phyloP scores from a whole-genome alignment of 2,113 vertebrate genomes.

The Thinocorus orbignyianus region DNA sequence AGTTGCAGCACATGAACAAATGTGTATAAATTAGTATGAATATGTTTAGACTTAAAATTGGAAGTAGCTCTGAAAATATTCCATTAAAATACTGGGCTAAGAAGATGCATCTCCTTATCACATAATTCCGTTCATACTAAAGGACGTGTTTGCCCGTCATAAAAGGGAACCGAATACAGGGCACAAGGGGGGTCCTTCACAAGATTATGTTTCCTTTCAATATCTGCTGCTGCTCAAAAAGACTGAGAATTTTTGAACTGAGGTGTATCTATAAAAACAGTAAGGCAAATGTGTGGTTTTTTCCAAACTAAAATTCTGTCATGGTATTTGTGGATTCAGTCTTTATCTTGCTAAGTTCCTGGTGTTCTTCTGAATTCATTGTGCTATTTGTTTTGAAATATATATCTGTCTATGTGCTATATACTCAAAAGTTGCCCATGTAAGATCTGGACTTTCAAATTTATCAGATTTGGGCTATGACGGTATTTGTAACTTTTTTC shows the following conservation, averaged over 20 bases:
- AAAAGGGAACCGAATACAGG: not conserved
- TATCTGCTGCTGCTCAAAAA: not conserved
- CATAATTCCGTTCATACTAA: not conserved
- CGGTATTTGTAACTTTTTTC: not conserved
- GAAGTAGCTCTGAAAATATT: not conserved
- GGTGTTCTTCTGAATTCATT: not conserved
- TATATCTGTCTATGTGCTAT: not conserved
- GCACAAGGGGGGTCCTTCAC: not conserved
- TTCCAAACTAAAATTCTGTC: not conserved
- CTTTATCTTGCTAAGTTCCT: not conserved
- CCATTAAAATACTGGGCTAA: not conserved
- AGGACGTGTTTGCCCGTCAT: not conserved
- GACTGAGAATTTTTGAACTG: not conserved
- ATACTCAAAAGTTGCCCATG: not conserved
- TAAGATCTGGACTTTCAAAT: not conserved
- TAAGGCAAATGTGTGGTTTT: not conserved
- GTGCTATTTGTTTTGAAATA: not conserved
- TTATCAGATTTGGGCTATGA: not conserved
- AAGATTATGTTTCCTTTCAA: not conserved
- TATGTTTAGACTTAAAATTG: not conserved
- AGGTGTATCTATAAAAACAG: not conserved
- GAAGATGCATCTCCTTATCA: not conserved
- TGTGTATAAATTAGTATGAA: not conserved
- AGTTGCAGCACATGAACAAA: not conserved
- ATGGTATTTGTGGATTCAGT: not conserved